phyloP scores from a whole-genome alignment of 2,113 vertebrate species.

The Platysternon megacephalum region DNA sequence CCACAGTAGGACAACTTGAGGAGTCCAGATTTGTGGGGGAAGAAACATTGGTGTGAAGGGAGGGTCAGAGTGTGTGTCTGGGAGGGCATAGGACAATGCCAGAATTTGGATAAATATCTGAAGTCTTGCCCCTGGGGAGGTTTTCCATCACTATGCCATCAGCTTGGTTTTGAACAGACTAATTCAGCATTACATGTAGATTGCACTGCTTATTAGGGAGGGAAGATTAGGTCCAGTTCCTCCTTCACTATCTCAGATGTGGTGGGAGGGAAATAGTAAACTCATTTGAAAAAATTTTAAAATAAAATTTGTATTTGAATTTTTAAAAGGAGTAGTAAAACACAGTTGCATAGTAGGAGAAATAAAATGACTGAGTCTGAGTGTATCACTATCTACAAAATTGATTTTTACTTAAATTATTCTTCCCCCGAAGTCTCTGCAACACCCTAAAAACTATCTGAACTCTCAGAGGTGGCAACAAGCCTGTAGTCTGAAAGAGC shows the following conservation, averaged over 20 bases:
- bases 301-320: not conserved
- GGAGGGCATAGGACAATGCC: conserved; percentile 28
- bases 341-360: not conserved
- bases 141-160: not conserved
- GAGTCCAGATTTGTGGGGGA: conserved; percentile 55
- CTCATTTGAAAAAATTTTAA: not conserved
- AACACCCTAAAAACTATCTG: not conserved
- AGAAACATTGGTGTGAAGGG: not conserved
- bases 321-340: not conserved
- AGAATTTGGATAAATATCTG: conserved; percentile 9
- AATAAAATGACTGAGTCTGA: not conserved
- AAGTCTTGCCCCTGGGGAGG: not conserved
- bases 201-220: not conserved
- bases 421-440: not conserved
- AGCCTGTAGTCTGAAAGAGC: not conserved
- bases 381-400: not conserved
- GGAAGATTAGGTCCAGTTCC: not conserved
- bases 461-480: not conserved
- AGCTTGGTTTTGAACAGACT: not conserved
- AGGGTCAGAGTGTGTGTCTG: conserved; percentile 50
- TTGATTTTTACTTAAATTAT: not conserved
- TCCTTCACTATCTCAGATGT: not conserved
- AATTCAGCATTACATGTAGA: not conserved
- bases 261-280: not conserved
- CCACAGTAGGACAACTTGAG: not conserved